phyloP scores from a whole-genome alignment of 1,140 invertebrate species.

The Atopsyche davidsoni region DNA sequence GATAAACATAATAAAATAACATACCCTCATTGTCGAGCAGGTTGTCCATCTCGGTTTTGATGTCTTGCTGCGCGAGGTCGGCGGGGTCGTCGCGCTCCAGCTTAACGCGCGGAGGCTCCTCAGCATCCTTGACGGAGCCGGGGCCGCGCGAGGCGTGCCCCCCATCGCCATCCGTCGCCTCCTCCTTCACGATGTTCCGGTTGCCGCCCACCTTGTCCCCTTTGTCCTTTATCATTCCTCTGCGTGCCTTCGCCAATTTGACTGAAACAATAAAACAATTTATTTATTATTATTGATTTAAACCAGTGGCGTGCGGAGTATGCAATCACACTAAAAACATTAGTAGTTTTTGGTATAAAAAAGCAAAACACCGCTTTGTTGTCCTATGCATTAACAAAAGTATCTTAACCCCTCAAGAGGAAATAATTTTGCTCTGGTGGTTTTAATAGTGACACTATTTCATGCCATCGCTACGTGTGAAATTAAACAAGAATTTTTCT shows the following conservation, averaged over 20 bases:
- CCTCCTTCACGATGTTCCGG: slow-evolving; percentile 41
- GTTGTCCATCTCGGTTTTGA: slow-evolving; percentile 49
- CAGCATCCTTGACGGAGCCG: slow-evolving; percentile 46
- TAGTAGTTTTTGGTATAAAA: too few relatives aligned
- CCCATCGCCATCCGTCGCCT: slow-evolving; percentile 46
- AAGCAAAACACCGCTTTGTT: too few relatives aligned
- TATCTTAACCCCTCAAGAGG: too few relatives aligned
- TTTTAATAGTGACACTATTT: too few relatives aligned
- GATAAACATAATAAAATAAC: slow-evolving; percentile 1
- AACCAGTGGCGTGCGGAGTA: too few relatives aligned
- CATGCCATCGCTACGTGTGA: too few relatives aligned
- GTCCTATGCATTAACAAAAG: too few relatives aligned
- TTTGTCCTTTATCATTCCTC: slow-evolving; percentile 51
- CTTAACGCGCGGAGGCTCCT: slow-evolving; percentile 44
- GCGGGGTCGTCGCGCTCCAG: slow-evolving; percentile 41
- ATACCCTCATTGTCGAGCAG: slow-evolving; percentile 47
- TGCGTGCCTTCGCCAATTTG: slow-evolving; percentile 54
- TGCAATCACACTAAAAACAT: too few relatives aligned
- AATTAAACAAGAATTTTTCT: too few relatives aligned
- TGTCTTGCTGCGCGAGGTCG: slow-evolving; percentile 41
- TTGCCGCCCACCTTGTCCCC: slow-evolving; percentile 42
- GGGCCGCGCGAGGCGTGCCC: slow-evolving; percentile 45
- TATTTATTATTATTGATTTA: too few relatives aligned
- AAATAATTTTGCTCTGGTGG: too few relatives aligned
- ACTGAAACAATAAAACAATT: slow-evolving; percentile 33